A percentile compares a stretch with the other conserved stretches of the same genome.
phyloP scores from a whole-genome alignment of 2,797 vertebrate genomes.

The Falco biarmicus region DNA sequence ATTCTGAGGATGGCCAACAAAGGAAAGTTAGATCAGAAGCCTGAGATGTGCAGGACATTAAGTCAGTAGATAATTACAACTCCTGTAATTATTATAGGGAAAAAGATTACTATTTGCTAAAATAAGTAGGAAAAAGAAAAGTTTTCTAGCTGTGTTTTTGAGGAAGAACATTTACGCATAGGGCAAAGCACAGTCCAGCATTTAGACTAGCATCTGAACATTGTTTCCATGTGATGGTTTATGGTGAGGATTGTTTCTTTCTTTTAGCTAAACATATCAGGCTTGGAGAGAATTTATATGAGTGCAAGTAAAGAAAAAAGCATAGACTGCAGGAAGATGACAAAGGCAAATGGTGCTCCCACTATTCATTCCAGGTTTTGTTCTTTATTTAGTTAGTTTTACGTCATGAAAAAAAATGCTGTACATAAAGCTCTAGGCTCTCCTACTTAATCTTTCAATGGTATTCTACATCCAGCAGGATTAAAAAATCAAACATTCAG shows the following conservation, averaged over 20 bases:
- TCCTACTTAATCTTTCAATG: neutral
- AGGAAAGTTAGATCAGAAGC: neutral
- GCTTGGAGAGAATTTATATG: neutral
- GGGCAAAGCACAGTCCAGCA: neutral
- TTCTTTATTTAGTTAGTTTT: constrained; percentile 19
- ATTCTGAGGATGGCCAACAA: neutral
- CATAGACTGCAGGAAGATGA: neutral
- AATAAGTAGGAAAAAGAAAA: neutral
- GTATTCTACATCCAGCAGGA: neutral
- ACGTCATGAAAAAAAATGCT: neutral
- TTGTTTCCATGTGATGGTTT: neutral
- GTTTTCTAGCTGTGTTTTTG: neutral
- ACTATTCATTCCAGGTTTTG: neutral
- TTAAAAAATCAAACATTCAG: neutral
- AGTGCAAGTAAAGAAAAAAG: neutral
- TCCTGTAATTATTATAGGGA: neutral
- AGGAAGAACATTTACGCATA: neutral
- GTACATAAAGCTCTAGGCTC: neutral
- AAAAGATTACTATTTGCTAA: neutral
- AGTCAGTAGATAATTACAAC: neutral
- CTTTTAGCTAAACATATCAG: neutral
- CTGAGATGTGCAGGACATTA: neutral
- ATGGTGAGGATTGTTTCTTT: neutral
- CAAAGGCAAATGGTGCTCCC: neutral
- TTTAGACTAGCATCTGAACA: neutral